A percentile compares a stretch with the other conserved stretches of the same genome.
These are phyloP conservation scores for Sinhomidia bicolor DNA, from an alignment of 2,888 invertebrate species.

Conservation along the genomic window DNA sequence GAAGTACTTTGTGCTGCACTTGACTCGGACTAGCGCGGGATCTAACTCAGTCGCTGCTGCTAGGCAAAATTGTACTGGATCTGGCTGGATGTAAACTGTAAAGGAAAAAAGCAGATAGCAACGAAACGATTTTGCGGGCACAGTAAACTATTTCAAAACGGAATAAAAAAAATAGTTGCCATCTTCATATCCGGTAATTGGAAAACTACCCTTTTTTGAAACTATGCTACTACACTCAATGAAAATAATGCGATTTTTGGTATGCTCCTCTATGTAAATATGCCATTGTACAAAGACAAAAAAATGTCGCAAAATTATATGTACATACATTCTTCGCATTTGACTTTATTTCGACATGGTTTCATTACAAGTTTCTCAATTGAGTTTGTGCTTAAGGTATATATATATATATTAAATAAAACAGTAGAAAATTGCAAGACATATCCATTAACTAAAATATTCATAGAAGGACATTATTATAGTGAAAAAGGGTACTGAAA, in stretches of 20 bases:
- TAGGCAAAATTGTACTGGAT: too few species aligned
- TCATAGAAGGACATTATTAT: conserved; percentile 26
- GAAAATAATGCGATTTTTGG: too few species aligned
- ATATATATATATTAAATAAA: conserved; percentile 51
- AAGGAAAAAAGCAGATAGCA: not conserved
- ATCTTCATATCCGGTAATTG: too few species aligned
- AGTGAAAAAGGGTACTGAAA: conserved; percentile 46
- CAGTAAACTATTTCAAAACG: too few species aligned
- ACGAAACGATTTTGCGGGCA: too few species aligned
- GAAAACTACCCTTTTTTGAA: too few species aligned
- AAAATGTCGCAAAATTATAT: not conserved
- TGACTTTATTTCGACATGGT: conserved; percentile 26
- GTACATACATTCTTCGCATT: not conserved
- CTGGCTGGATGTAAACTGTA: too few species aligned
- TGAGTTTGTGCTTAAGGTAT: conserved; percentile 48
- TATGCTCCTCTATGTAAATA: too few species aligned
- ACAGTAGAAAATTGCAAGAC: conserved; percentile 66
- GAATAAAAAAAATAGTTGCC: too few species aligned
- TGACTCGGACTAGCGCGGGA: conserved; percentile 73
- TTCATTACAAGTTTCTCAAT: conserved; percentile 13
- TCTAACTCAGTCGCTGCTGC: conserved; percentile 21
- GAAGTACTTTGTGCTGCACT: conserved; percentile 59
- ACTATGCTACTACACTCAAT: too few species aligned
- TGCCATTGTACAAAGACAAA: not conserved
- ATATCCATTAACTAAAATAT: not conserved